phyloP scores from a whole-genome alignment of 1,140 invertebrate genomes.

The Drosophila dunni region DNA sequence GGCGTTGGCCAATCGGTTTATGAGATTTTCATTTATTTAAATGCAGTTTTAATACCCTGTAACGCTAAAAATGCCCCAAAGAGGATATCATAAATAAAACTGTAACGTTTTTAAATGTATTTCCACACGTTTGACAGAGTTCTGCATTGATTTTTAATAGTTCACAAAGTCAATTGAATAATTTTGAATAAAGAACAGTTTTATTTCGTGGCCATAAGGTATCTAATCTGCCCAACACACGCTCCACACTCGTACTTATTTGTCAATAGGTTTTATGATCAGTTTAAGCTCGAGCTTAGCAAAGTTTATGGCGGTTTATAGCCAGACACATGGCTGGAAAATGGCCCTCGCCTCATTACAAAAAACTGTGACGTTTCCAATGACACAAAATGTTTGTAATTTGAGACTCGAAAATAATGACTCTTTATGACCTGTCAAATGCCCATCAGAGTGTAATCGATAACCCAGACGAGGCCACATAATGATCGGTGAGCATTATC shows the following conservation, averaged over 20 bases:
- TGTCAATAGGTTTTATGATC: conserved; percentile 50
- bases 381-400: conserved; percentile 38
- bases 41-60: conserved; percentile 45
- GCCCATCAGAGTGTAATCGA: conserved; percentile 70
- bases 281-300: conserved; percentile 63
- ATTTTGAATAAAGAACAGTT: background rate
- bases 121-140: background rate
- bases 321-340: conserved; percentile 50
- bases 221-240: background rate
- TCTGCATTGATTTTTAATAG: background rate
- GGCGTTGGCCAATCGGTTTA: conserved; percentile 56
- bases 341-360: conserved; percentile 43
- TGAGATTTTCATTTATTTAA: conserved; percentile 78
- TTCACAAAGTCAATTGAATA: background rate
- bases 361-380: conserved; percentile 26
- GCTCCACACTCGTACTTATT: background rate
- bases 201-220: background rate
- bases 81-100: background rate
- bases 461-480: conserved; percentile 58
- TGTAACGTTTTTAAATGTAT: background rate
- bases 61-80: background rate
- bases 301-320: conserved; percentile 70
- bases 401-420: conserved; percentile 36
- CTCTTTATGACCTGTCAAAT: conserved; percentile 69
- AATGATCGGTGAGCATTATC: conserved; percentile 50